Base-by-base conservation (phyloP, 2,888 invertebrate genomes). In the Tricholauxania praeusta region DNA sequence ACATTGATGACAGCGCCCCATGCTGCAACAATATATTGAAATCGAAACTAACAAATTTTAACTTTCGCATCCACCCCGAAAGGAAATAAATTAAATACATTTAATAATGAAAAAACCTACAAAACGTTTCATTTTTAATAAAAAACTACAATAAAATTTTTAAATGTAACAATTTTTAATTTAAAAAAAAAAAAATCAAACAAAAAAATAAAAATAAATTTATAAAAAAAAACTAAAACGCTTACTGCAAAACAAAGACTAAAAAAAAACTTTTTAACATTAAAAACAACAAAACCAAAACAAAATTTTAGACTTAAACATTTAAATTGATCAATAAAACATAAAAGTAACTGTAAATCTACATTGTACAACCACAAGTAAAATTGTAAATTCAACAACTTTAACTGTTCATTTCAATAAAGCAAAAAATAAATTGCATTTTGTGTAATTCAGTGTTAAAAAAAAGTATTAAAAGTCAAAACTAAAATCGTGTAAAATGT, bases 191-290 rank as follows among this genome's bases (percentile, higher is more conserved):
- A 39, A 52, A 22, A 66, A 53, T 10, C 39, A 55, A 57, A 63
- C 39, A 39, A 14, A 47, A 69, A 39, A 69, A 71, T 39, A 76
- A 57, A n/a, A 57, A 55, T 19, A 69, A 71, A 69, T 64, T 72
- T 55, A 66, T 74, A 75, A 72, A 68, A 67, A 72, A 74, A 76
- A 77, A 71, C 74, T 71, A 77, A 82, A 81, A 80, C 82, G 85
- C 84, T 84, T 84, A 84, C 82, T 81, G 81, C 82, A 84, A 83
- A 84, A 85, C 82, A 85, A 84, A 84, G 84, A 84, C 84, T 84
- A 80, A 83, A 78, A 65, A 68, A 73, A 73, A 52, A 72, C 62
- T 64, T 71, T 62, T 73, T 64, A 63, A 63, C 19, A 57, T 49
- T 48, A 63, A 48, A 47, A 73, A 75, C 71, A 39, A 65, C 62